phyloP scores from a whole-genome alignment of 2,797 vertebrate species.

The Scolopax rusticola region DNA sequence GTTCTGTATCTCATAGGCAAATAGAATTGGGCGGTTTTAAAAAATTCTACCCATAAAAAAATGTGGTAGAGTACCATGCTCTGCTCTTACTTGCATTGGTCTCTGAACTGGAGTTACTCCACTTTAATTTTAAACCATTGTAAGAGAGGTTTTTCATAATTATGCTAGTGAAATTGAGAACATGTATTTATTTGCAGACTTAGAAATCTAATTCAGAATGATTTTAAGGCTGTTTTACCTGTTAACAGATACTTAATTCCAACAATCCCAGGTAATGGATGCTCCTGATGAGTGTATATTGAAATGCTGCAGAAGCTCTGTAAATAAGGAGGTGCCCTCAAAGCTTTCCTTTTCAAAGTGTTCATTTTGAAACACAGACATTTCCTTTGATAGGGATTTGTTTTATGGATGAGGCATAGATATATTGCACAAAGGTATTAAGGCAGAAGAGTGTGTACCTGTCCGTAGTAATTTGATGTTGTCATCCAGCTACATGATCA shows the following conservation, averaged over 20 bases:
- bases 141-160: neutral
- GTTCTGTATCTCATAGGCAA: constrained; percentile 50
- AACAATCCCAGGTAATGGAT: neutral
- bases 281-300: neutral
- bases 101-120: neutral
- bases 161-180: neutral
- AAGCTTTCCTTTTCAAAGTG: neutral
- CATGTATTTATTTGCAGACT: neutral
- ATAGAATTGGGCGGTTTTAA: neutral
- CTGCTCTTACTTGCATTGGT: neutral
- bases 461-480: neutral
- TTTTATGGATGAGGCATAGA: neutral
- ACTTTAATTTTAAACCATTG: neutral
- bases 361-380: neutral
- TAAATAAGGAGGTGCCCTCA: neutral
- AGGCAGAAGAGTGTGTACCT: neutral
- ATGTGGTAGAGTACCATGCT: neutral
- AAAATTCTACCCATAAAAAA: neutral
- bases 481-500: neutral
- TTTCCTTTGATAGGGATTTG: constrained; percentile 17
- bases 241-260: neutral
- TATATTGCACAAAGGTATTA: neutral
- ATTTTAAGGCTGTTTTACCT: neutral
- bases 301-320: neutral
- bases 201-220: neutral